Evolutionary conservation across 2,797 vertebrate species (phyloP), one percentile per base, ranked within the genome.

Genomic region (Chiroxiphia lanceolata): DNA sequence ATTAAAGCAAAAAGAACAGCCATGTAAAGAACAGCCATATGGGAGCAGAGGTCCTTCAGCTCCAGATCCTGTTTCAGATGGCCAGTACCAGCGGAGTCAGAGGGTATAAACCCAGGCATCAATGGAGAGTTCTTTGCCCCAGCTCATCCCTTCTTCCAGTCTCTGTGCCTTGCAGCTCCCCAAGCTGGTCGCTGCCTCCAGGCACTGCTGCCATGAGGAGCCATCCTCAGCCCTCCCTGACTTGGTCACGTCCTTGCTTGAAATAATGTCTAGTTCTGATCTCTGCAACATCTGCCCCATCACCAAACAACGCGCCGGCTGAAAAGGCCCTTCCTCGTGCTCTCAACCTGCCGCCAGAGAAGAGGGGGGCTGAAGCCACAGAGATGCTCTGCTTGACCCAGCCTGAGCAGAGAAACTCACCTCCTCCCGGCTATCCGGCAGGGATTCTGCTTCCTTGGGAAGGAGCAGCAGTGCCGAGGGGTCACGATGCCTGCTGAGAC

Each of bases 401-500:
- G 47, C 54, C 79, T 11, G 31, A 50, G 78, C 57, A 33, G 44
- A 71, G 50, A 61, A 75, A 69, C 33, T 34, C 89, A 76, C 56
- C 84, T 87, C 4, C 12, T 71, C 56, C 50, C 5, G 1, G 18
- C 54, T 3, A 0, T 21, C 42, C 47, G 1, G 76, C n/a, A 47
- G 21, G 10, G 20, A 6, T 61, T 3, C 42, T 56, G 47, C 63
- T 64, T 40, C 68, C 71, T 10, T 2, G 13, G 42, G 59, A 84
- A 83, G 38, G 3, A 77, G 63, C 60, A 77, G 85, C 38, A 34
- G 34, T 5, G 23, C 54, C 8, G 27, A 42, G 22, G 42, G 42
- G 26, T 53, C 56, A n/a, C 0, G 0, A 44, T 10, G 26, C 38
- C 47, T 3, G 0, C 20, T 0, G 6, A 42, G 71, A 25, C 3